A percentile compares a stretch with the other conserved stretches of the same genome.
These are phyloP conservation scores for Zosterops hypoxanthus DNA, from an alignment of 2,113 vertebrate genomes.

Conservation along the genomic window DNA sequence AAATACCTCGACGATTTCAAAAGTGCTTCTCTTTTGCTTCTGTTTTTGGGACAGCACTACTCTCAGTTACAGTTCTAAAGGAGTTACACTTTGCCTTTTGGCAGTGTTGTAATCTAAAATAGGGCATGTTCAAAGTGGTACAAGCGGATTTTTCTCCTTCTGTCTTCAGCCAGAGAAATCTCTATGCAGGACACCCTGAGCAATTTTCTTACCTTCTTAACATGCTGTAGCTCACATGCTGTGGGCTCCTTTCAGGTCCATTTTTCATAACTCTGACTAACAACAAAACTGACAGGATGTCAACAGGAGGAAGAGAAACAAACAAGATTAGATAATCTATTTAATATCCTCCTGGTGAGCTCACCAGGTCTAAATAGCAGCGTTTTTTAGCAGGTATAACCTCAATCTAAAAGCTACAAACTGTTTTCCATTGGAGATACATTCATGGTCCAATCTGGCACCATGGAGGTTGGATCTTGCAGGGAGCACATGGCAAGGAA, in stretches of 20 bases:
- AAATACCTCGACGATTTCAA: not conserved
- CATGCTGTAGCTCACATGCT: not conserved
- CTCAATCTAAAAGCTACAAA: not conserved
- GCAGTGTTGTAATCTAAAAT: not conserved
- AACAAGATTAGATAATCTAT: slow-evolving; percentile 34
- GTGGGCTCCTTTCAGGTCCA: not conserved
- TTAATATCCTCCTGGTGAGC: slow-evolving; percentile 37
- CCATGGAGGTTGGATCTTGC: not conserved
- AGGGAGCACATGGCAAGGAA: not conserved
- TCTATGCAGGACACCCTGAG: not conserved
- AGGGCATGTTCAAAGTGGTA: not conserved
- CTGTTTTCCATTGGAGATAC: not conserved
- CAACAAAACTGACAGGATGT: slow-evolving; percentile 26
- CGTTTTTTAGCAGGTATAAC: slow-evolving; percentile 10
- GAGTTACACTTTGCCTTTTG: not conserved
- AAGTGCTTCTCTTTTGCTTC: not conserved
- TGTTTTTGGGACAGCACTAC: not conserved
- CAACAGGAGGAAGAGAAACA: slow-evolving; percentile 24
- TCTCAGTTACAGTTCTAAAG: not conserved
- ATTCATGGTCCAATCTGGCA: not conserved
- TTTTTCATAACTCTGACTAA: slow-evolving; percentile 40
- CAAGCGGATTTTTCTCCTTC: not conserved
- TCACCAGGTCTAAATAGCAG: slow-evolving; percentile 14
- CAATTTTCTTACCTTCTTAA: not conserved
- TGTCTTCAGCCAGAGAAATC: not conserved